A percentile compares a stretch with the other conserved stretches of the same genome.
Evolutionary conservation across 2,113 vertebrate species (phyloP).

Genomic region (Esox niger): DNA sequence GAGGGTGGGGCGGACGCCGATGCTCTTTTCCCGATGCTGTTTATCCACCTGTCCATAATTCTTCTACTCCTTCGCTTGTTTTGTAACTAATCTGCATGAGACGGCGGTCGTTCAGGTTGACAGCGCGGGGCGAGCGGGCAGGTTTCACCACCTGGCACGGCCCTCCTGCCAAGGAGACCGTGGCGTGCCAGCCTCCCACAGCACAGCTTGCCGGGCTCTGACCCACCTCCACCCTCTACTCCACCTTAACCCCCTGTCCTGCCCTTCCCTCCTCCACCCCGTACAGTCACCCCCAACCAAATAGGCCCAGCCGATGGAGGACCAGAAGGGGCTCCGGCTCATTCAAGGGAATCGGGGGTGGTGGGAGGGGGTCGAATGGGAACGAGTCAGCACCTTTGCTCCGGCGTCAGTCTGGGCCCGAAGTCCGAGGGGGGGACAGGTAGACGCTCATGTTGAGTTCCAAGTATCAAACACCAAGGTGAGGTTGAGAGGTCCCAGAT

Average conservation of each 20-base stretch:
- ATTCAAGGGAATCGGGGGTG: slow-evolving; percentile 33
- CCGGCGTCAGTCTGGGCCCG: slow-evolving; percentile 60
- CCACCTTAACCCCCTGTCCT: slow-evolving; percentile 4
- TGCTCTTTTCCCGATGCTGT: slow-evolving; percentile 31
- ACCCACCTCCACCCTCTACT: slow-evolving; percentile 55
- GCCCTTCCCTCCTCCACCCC: slow-evolving; percentile 13
- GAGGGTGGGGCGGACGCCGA: slow-evolving; percentile 37
- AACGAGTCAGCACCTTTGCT: slow-evolving; percentile 64
- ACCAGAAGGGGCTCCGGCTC: slow-evolving; percentile 46
- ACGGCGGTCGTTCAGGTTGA: slow-evolving; percentile 30
- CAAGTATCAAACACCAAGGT: slow-evolving; percentile 30
- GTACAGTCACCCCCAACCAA: slow-evolving; percentile 23
- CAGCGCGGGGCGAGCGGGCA: slow-evolving; percentile 28
- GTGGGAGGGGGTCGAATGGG: slow-evolving; percentile 43
- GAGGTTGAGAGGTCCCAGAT: slow-evolving; percentile 57
- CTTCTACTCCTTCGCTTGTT: slow-evolving; percentile 45
- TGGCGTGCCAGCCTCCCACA: slow-evolving; percentile 37
- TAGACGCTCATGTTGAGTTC: slow-evolving; percentile 50
- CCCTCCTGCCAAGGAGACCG: background rate
- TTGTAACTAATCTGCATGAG: slow-evolving; percentile 53
- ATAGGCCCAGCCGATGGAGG: slow-evolving; percentile 44
- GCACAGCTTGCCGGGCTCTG: slow-evolving; percentile 75
- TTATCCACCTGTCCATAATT: slow-evolving; percentile 31
- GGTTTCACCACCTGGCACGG: slow-evolving; percentile 67
- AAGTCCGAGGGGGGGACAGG: slow-evolving; percentile 61